A percentile compares a stretch with the other conserved stretches of the same genome.
Conservation (phyloP, 2,113 vertebrate genomes). For the Egretta garzetta region DNA sequence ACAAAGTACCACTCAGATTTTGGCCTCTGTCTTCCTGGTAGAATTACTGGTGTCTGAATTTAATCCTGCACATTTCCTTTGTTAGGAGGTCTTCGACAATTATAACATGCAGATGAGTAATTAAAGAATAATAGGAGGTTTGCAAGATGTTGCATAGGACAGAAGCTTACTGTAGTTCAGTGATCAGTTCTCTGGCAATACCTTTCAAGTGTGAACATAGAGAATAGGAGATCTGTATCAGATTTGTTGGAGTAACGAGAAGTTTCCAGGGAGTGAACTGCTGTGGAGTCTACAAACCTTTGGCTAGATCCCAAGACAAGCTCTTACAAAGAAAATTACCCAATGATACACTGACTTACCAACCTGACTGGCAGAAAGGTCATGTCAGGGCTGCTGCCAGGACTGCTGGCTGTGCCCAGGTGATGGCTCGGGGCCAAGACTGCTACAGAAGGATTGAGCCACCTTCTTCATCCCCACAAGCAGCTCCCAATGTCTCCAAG, state of each 20-base stretch:
- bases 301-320: not conserved
- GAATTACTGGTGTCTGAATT: not conserved
- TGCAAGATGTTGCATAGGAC: not conserved
- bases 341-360: not conserved
- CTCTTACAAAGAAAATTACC: not conserved
- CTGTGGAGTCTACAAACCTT: not conserved
- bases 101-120: not conserved
- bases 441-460: fast-evolving
- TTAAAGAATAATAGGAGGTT: not conserved
- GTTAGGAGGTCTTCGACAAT: not conserved
- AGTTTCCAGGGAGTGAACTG: not conserved
- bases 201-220: fast-evolving
- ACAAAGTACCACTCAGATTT: not conserved
- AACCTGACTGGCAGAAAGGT: not conserved
- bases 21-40: not conserved
- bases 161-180: not conserved
- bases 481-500: not conserved
- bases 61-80: not conserved
- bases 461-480: not conserved
- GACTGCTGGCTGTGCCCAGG: not conserved
- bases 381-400: not conserved
- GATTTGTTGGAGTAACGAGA: not conserved
- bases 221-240: not conserved
- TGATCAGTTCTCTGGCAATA: not conserved
- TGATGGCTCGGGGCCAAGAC: not conserved